phyloP scores from a whole-genome alignment of 2,797 vertebrate genomes.

The Phrynocephalus forsythii region DNA sequence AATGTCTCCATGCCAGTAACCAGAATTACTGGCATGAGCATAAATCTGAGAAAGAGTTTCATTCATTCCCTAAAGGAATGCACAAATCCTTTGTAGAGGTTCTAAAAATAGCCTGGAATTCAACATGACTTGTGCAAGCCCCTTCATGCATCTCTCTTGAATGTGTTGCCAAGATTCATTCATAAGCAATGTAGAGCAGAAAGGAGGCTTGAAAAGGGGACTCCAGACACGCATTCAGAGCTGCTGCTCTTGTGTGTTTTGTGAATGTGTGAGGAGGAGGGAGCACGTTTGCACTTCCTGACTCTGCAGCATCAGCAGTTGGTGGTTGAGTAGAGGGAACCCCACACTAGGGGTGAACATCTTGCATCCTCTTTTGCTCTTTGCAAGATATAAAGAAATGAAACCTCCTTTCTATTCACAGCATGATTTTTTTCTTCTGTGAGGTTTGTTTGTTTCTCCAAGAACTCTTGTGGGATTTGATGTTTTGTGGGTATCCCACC shows the following conservation, averaged over 20 bases:
- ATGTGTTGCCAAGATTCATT: neutral
- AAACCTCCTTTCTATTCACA: no score
- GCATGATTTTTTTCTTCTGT: no score
- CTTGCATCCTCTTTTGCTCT: neutral
- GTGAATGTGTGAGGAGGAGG: neutral
- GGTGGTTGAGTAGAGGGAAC: no score
- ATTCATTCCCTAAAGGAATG: neutral
- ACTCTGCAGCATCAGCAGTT: neutral
- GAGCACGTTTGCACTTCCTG: neutral
- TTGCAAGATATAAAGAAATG: neutral
- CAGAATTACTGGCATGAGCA: neutral
- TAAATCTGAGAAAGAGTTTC: neutral
- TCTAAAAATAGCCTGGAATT: conserved; percentile 15
- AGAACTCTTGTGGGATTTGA: no score
- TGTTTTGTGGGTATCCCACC: no score
- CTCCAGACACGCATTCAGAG: neutral
- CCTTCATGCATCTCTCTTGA: neutral
- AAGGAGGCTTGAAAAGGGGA: neutral
- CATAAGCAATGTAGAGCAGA: neutral
- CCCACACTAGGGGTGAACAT: neutral
- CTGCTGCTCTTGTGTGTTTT: neutral
- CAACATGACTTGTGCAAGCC: conserved; percentile 2
- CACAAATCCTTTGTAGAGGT: conserved; percentile 3
- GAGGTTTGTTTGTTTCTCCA: no score
- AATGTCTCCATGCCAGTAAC: conserved; percentile 17